phyloP scores from a whole-genome alignment of 2,113 vertebrate genomes.

The Carassius gibelio region DNA sequence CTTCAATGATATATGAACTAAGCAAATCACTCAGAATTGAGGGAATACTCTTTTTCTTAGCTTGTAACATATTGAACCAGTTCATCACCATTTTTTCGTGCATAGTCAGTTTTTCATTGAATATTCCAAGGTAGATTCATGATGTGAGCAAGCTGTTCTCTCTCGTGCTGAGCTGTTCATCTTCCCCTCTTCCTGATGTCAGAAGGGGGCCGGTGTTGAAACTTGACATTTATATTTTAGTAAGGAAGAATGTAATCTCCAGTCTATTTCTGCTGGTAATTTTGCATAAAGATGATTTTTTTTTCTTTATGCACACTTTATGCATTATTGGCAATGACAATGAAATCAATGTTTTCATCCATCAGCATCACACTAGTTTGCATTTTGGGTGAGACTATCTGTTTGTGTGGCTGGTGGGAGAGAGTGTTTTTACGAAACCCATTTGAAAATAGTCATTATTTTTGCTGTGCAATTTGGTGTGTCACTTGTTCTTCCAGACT shows the following conservation, averaged over 20 bases:
- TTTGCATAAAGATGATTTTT: not conserved
- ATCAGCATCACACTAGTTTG: not conserved
- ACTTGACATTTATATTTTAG: not conserved
- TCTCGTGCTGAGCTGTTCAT: constrained; percentile 4
- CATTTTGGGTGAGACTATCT: not conserved
- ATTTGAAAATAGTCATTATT: not conserved
- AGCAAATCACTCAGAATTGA: not conserved
- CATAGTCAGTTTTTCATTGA: not conserved
- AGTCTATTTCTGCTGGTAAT: no score
- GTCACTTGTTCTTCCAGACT: not conserved
- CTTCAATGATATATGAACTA: not conserved
- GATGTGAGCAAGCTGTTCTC: not conserved
- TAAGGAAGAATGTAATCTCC: not conserved
- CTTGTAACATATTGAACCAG: not conserved
- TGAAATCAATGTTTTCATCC: not conserved
- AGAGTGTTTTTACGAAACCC: not conserved
- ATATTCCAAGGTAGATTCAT: not conserved
- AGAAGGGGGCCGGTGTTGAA: not conserved
- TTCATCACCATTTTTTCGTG: not conserved
- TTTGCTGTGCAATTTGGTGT: not conserved
- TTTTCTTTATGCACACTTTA: not conserved
- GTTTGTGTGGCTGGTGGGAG: not conserved
- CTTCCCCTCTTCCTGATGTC: not conserved
- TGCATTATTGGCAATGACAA: not conserved
- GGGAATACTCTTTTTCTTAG: not conserved